phyloP scores from a whole-genome alignment of 2,797 vertebrate genomes.

The Lemur catta region DNA sequence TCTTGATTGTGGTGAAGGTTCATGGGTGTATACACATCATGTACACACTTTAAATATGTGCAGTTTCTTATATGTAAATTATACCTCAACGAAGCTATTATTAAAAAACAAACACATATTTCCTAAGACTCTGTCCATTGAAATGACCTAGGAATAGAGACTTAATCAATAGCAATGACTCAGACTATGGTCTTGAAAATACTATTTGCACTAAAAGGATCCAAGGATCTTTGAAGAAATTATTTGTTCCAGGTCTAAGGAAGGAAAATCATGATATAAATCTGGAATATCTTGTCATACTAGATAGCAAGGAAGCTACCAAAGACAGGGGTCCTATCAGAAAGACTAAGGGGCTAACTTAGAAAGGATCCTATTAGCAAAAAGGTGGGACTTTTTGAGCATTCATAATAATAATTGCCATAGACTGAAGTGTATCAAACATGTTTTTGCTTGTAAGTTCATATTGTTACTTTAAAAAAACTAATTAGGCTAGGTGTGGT shows the following conservation, averaged over 20 bases:
- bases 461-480: not conserved
- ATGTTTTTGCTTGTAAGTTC: not conserved
- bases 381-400: not conserved
- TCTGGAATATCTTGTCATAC: no score
- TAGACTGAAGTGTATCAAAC: not conserved
- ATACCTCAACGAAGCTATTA: not conserved
- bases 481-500: not conserved
- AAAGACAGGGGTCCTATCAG: not conserved
- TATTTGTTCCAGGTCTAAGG: not conserved
- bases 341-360: not conserved
- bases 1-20: not conserved
- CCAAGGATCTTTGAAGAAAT: not conserved
- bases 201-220: not conserved
- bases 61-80: not conserved
- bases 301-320: not conserved
- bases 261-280: not conserved
- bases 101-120: not conserved
- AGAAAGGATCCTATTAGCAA: not conserved
- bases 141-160: constrained; percentile 26
- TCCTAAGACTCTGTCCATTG: not conserved
- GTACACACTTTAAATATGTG: not conserved
- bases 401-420: not conserved
- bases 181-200: not conserved
- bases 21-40: not conserved
- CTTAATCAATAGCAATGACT: not conserved